Evolutionary conservation across 1,140 invertebrate genomes (phyloP).

Genomic region (Drosophila biarmipes): DNA sequence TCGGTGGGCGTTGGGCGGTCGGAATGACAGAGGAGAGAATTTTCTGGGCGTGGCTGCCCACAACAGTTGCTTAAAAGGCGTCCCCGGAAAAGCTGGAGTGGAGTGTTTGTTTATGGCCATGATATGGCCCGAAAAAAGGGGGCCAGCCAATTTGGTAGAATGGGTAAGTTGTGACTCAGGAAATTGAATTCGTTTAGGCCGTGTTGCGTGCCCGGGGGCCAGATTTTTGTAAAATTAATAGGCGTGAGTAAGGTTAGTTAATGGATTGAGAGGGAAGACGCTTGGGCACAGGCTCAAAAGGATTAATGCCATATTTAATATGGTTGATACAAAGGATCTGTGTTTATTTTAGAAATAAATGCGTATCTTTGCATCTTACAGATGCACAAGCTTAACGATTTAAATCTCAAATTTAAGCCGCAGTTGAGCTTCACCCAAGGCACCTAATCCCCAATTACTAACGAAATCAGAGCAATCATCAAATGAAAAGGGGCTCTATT

Average conservation of each 20-base stretch:
- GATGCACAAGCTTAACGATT: no score
- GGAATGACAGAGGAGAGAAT: constrained; percentile 28
- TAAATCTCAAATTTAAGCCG: background rate
- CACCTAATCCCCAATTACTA: constrained; percentile 1
- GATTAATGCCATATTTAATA: constrained; percentile 1
- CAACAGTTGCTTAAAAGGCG: constrained; percentile 34
- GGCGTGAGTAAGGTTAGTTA: constrained; percentile 15
- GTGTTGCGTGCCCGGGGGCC: constrained; percentile 24
- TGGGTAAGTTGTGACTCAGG: constrained; percentile 29
- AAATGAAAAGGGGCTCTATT: constrained; percentile 34
- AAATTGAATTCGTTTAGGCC: constrained; percentile 11
- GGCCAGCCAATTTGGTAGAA: constrained; percentile 4
- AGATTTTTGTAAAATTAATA: constrained; percentile 24
- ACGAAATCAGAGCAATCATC: constrained; percentile 39
- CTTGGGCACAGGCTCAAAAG: background rate
- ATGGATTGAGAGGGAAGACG: background rate
- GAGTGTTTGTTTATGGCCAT: constrained; percentile 52
- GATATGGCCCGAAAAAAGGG: constrained; percentile 17
- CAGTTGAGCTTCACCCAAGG: background rate
- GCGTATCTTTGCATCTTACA: no score
- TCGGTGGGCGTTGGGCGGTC: background rate
- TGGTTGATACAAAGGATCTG: no score
- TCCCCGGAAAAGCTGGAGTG: constrained; percentile 12
- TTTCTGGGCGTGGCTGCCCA: constrained; percentile 73
- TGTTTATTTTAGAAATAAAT: no score